These are phyloP conservation scores for Microhierax caerulescens DNA, from an alignment of 2,797 vertebrate genomes.

Conservation along the genomic window DNA sequence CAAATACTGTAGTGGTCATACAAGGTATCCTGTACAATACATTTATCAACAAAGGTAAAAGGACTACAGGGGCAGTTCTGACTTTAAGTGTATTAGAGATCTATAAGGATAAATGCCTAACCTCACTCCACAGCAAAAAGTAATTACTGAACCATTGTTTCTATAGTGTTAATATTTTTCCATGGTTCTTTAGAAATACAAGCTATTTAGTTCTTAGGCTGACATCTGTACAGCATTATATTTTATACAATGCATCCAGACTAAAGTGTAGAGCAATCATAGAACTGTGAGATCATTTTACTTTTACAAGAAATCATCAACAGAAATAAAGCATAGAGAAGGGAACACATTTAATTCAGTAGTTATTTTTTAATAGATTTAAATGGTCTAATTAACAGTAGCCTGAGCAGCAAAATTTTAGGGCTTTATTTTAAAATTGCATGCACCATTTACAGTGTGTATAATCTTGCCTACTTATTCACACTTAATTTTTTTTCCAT, in stretches of 20 bases:
- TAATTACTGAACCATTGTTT: conserved; percentile 82
- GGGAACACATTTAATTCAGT: conserved; percentile 48
- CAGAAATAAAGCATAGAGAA: conserved; percentile 63
- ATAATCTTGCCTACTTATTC: conserved; percentile 51
- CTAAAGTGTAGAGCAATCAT: conserved; percentile 64
- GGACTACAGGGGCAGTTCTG: conserved; percentile 76
- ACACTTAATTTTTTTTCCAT: conserved; percentile 1
- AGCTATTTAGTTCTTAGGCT: conserved; percentile 76
- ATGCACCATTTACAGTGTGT: conserved; percentile 36
- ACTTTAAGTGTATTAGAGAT: conserved; percentile 77
- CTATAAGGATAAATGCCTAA: conserved; percentile 81
- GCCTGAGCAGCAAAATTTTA: conserved; percentile 60
- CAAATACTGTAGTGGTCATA: conserved; percentile 71
- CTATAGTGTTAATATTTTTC: conserved; percentile 79
- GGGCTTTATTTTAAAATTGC: conserved; percentile 60
- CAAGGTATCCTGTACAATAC: conserved; percentile 73
- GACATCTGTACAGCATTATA: conserved; percentile 77
- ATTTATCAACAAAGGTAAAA: conserved; percentile 81
- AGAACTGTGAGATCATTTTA: conserved; percentile 65
- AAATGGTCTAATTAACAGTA: conserved; percentile 71
- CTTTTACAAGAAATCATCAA: conserved; percentile 69
- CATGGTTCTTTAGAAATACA: conserved; percentile 78
- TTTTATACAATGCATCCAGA: conserved; percentile 75
- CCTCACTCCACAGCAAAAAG: conserved; percentile 76
- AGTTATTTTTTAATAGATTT: conserved; percentile 64